Conservation (phyloP, 2,797 vertebrate genomes). For the Prunella strophiata region DNA sequence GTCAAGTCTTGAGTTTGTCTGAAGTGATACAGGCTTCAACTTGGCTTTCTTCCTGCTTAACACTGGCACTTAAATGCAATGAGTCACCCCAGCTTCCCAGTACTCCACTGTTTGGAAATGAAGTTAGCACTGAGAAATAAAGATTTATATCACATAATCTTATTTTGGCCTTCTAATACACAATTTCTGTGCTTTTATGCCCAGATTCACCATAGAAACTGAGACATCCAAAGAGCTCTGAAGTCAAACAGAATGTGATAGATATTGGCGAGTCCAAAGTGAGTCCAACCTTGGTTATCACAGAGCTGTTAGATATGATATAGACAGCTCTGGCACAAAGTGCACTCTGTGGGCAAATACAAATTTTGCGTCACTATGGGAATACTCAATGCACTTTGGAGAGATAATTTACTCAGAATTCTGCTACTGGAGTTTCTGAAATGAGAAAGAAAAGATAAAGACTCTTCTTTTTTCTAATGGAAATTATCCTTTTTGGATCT, state of each 20-base stretch:
- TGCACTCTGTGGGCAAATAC: not conserved
- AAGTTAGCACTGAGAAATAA: not conserved
- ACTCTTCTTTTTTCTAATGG: not conserved
- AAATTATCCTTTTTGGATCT: not conserved
- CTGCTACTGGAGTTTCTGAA: not conserved
- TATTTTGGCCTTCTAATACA: not conserved
- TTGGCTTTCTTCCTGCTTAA: not conserved
- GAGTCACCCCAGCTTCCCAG: not conserved
- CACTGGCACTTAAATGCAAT: not conserved
- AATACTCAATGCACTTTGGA: not conserved
- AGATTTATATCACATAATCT: constrained; percentile 9
- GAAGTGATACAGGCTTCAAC: not conserved
- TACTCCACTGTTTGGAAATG: not conserved
- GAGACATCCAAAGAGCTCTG: not conserved
- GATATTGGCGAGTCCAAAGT: not conserved
- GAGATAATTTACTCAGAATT: not conserved
- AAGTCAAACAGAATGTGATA: not conserved
- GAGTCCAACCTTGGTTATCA: not conserved
- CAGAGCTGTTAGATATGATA: not conserved
- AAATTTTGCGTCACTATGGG: not conserved
- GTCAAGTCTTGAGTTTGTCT: not conserved
- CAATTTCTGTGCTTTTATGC: not conserved
- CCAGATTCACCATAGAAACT: not conserved
- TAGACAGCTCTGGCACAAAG: not conserved
- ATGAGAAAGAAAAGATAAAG: not conserved